Base-by-base conservation (phyloP, 2,797 vertebrate species). In the Bovichtus diacanthus region DNA sequence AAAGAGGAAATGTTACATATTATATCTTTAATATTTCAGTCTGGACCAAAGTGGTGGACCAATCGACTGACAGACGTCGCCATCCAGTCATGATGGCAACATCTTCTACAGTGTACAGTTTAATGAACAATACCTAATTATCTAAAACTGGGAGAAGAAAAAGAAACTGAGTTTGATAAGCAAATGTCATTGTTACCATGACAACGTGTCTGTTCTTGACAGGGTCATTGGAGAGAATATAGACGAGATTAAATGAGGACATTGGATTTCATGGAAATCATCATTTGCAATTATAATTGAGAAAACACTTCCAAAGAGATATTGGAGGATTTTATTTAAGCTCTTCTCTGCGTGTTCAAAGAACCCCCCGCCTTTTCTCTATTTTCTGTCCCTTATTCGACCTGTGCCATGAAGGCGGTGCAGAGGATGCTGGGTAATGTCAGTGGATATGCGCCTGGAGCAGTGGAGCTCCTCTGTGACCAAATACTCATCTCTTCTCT, bases 391-490 rank as follows among this genome's bases (percentile, higher is more conserved):
- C 41, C 74, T 36, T 46, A 49, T 34, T 53, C 50, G 29, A 74
- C 58, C 63, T 21, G 70, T 5, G 44, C 38, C 54, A 11, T 44
- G 36, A 50, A 31, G 43, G n/a, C 29, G 9, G 46, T 44, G 76
- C 56, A 65, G 54, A 56, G 78, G 43, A 82, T 76, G 34, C 68
- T 72, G 77, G 87, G 75, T 81, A 79, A 87, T 77, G 62, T 70
- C 69, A 47, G 60, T 4, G 61, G 74, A 82, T 70, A 50, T 39
- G 38, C 25, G 85, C 88, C 91, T 90, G 68, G 62, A 86, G 91
- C 82, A 82, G 9, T 36, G 76, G 23, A 74, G 84, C 70, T 90
- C 87, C 90, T 90, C 87, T 87, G 91, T 87, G 90, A 81, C 87
- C 79, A 87, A 90, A 92, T 76, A 66, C 81, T 87, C 83, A 84